Conservation (phyloP, 2,113 vertebrate species). For the Rhadina sibilatrix region DNA sequence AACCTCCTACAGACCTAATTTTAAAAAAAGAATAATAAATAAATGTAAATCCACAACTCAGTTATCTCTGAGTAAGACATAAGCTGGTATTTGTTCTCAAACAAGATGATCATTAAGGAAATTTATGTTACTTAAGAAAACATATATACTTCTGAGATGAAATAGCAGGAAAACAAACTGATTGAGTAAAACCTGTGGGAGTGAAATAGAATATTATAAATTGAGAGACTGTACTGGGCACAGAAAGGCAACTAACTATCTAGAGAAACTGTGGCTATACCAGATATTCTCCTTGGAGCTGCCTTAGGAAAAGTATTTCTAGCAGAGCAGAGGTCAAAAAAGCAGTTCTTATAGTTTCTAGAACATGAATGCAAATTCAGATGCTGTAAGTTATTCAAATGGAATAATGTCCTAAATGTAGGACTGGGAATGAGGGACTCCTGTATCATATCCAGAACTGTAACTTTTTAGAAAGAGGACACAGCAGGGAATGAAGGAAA, state of each 20-base stretch:
- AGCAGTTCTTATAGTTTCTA: background rate
- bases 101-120: constrained; percentile 53
- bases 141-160: background rate
- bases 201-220: background rate
- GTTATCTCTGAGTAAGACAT: constrained; percentile 14
- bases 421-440: background rate
- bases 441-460: background rate
- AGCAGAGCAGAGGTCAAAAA: background rate
- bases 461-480: background rate
- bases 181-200: background rate
- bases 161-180: constrained; percentile 17
- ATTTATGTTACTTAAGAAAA: constrained; percentile 18
- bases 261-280: background rate
- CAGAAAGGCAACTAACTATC: background rate
- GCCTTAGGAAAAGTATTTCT: background rate
- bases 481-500: background rate
- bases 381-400: background rate
- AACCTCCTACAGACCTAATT: constrained; percentile 1
- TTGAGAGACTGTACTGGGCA: background rate
- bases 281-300: background rate
- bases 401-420: background rate
- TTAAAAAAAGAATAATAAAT: background rate
- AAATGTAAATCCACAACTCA: background rate
- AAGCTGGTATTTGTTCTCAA: constrained; percentile 52
- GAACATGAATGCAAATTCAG: background rate